Percentiles rank a stretch among this genome's conserved stretches.
phyloP scores from a whole-genome alignment of 92 coral and sea anemone species.

The Desmophyllum pertusum region DNA sequence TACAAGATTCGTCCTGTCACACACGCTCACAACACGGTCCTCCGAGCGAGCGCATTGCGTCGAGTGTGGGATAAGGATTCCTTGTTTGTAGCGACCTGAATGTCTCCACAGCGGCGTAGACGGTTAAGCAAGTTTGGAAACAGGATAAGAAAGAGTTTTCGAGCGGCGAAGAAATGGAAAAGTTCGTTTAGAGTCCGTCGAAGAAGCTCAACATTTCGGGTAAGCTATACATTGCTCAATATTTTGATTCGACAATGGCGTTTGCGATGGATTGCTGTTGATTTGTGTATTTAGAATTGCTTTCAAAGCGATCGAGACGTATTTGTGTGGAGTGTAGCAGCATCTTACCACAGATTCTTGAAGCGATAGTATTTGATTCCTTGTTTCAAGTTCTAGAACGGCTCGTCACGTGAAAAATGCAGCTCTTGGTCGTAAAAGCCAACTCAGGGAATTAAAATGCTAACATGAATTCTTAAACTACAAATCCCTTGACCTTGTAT shows the following conservation, averaged over 20 bases:
- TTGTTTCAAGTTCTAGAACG: background rate
- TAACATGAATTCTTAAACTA: background rate
- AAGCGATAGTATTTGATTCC: background rate
- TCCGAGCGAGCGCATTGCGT: background rate
- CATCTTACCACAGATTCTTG: background rate
- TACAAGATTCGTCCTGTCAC: slow-evolving; percentile 20
- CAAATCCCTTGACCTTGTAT: slow-evolving; percentile 15
- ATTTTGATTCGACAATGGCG: slow-evolving; percentile 7
- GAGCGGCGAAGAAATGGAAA: slow-evolving; percentile 42
- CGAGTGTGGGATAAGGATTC: slow-evolving; percentile 12
- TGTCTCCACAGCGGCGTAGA: slow-evolving; percentile 47
- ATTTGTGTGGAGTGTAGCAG: background rate
- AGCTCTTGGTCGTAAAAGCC: background rate
- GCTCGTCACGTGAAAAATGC: slow-evolving; percentile 1
- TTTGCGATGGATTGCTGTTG: background rate
- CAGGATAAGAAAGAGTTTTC: slow-evolving; percentile 43
- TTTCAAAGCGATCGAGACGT: background rate
- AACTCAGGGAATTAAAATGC: background rate
- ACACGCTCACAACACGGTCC: slow-evolving; percentile 15
- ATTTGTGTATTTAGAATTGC: background rate
- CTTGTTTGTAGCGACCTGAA: slow-evolving; percentile 14
- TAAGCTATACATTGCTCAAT: slow-evolving; percentile 29
- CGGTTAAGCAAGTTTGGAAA: slow-evolving; percentile 40
- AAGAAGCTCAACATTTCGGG: slow-evolving; percentile 39
- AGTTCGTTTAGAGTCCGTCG: slow-evolving; percentile 22